Evolutionary conservation across 2,797 vertebrate genomes (phyloP).

Genomic region (Pangasius larnaudii): DNA sequence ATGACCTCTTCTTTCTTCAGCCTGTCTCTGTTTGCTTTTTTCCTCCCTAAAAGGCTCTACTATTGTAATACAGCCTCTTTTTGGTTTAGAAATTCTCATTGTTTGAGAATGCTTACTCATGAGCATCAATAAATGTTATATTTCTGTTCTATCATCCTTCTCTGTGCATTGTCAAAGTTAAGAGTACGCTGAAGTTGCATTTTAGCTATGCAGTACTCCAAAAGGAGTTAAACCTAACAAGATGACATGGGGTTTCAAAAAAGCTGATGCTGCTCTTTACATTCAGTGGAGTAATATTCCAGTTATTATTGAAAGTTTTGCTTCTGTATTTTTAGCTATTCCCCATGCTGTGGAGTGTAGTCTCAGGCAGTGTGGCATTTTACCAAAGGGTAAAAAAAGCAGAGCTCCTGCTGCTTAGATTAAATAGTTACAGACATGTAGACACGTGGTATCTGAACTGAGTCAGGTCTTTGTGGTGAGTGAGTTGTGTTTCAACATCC

Average conservation of each 20-base stretch:
- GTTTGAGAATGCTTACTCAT: not conserved
- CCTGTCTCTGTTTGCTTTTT: not conserved
- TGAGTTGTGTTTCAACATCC: not conserved
- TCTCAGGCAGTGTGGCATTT: not conserved
- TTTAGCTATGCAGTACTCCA: not conserved
- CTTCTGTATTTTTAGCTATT: conserved; percentile 5
- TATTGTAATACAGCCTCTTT: not conserved
- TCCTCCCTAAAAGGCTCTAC: not conserved
- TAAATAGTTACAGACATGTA: conserved; percentile 21
- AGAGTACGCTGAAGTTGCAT: not conserved
- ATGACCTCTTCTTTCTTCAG: not conserved
- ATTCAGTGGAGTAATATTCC: conserved; percentile 3
- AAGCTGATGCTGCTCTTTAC: not conserved
- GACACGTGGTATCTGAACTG: conserved; percentile 3
- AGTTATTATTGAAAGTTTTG: conserved; percentile 25
- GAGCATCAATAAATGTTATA: not conserved
- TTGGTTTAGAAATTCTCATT: not conserved
- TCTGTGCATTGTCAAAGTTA: not conserved
- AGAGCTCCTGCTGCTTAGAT: not conserved
- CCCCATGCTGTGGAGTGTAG: not conserved
- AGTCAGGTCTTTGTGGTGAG: not conserved
- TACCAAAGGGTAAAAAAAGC: not conserved
- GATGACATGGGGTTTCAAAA: not conserved
- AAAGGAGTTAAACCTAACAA: not conserved
- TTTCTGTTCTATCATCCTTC: not conserved